Evolutionary conservation across 2,113 vertebrate species (phyloP), one percentile per base, ranked within the genome.

Genomic region (Lycaon pictus): DNA sequence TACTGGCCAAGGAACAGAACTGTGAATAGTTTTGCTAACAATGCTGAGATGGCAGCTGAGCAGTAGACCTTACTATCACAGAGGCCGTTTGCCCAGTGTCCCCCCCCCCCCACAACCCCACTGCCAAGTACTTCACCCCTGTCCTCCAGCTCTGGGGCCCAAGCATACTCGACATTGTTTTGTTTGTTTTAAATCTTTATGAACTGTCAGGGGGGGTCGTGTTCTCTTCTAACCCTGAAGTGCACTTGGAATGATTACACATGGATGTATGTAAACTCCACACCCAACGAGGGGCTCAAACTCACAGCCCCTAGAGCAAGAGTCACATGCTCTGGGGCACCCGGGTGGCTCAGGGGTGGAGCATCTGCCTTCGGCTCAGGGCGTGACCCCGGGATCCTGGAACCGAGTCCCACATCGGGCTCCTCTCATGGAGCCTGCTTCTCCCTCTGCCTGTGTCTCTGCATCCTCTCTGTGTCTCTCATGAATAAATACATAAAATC

Each of bases 21-120:
- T 63, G n/a, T 88, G 67, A 92, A 62, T 89, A 55, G 95, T 98
- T 94, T 53, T 77, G 53, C 63, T 96, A 96, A 97, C 95, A 92
- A 85, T 93, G 76, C 55, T 60, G n/a, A 84, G 58, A 93, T 98
- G 83, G 84, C 89, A 69, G 89, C 93, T 58, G 43, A 79, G 67
- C 84, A 48, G 71, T 32, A 71, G 69, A 63, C 86, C 48, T 93
- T 95, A 85, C 35, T 85, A 35, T 27, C 72, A 84, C 2, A 0
- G 80, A 69, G 25, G 9, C 10, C 7, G 43, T 79, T 95, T 79
- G 32, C 11, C 3, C 27, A 17, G 3, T 27, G 43, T 43, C 43
- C 43, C 51, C 13, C 48, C 11, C 55, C n/a, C 63, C 27, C 0
- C 43, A 6, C 35, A 37, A 37, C 43, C 43, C 6, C 43, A 43